Evolutionary conservation across 2,888 invertebrate genomes (phyloP), one percentile per base, ranked within the genome.

Genomic region (Meandrusa payeni): DNA sequence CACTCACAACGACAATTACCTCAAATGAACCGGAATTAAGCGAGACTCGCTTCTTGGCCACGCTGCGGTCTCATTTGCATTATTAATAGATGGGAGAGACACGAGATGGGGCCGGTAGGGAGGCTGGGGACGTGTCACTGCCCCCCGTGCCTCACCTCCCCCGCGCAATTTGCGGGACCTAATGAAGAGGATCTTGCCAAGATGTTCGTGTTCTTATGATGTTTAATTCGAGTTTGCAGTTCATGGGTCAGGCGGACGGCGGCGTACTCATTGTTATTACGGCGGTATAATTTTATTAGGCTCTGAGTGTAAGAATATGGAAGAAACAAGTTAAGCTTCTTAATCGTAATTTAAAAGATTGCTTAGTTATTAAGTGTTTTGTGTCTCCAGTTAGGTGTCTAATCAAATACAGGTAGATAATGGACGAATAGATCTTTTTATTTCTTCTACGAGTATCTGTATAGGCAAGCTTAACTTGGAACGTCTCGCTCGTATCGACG

Each of bases 11-110:
- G 86, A 86, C 86, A 87, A 86, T 87, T 87, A 86, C 86, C 87
- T 82, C 86, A 87, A 87, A 86, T 86, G 86, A 86, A 87, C 81
- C 86, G 73, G 82, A 85, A 86, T 87, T 86, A 88, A 88, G 87
- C 82, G 86, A 69, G 82, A 76, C 77, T 76, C 80, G 79, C 80
- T 80, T 75, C 85, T 86, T 86, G 86, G 83, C 80, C 83, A 76
- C 70, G 82, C 81, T 81, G 86, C 82, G 85, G 85, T 81, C 86
- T 86, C 85, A 86, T 86, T 86, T 86, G 80, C 86, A 87, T 88
- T 87, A 88, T 88, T 88, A 87, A 87, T 87, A 86, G 85, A 76
- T 70, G 69, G 63, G 69, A 67, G 82, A 68, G 69, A 62, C 44
- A 61, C 50, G 62, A 50, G 50, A 52, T 53, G 51, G 52, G 55